A percentile compares a stretch with the other conserved stretches of the same genome.
phyloP scores from a whole-genome alignment of 2,113 vertebrate species.

The Serilophus lunatus region DNA sequence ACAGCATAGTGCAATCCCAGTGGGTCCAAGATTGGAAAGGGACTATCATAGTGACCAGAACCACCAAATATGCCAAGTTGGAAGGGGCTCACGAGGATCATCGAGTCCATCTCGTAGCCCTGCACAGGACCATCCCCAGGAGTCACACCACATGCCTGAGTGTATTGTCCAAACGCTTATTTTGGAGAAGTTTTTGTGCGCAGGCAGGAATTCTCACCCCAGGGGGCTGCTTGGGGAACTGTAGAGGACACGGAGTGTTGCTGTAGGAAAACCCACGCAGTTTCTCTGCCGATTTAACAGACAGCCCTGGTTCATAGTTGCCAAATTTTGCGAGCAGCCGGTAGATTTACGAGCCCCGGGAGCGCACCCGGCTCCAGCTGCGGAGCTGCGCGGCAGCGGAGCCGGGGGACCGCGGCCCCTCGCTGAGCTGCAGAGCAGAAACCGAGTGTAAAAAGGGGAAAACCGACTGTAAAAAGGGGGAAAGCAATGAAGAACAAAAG shows the following conservation, averaged over 20 bases:
- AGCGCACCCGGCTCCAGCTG: background rate
- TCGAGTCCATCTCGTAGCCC: background rate
- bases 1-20: rapidly evolving
- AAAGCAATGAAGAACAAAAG: background rate
- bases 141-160: background rate
- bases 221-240: rapidly evolving
- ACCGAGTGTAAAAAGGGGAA: rapidly evolving
- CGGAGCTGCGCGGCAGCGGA: background rate
- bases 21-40: rapidly evolving
- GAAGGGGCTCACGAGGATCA: background rate
- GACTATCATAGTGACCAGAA: background rate
- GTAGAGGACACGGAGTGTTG: background rate
- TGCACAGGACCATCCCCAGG: background rate
- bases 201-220: background rate
- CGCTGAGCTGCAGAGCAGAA: background rate
- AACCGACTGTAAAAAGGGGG: rapidly evolving
- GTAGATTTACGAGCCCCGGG: constrained; percentile 9
- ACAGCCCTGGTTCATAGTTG: background rate
- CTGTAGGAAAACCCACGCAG: background rate
- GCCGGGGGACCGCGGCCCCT: background rate
- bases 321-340: background rate
- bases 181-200: background rate
- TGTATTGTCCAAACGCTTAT: background rate
- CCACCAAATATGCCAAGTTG: background rate
- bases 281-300: background rate